Evolutionary conservation across 2,113 vertebrate species (phyloP).

Genomic region (Rhipidura dahli): DNA sequence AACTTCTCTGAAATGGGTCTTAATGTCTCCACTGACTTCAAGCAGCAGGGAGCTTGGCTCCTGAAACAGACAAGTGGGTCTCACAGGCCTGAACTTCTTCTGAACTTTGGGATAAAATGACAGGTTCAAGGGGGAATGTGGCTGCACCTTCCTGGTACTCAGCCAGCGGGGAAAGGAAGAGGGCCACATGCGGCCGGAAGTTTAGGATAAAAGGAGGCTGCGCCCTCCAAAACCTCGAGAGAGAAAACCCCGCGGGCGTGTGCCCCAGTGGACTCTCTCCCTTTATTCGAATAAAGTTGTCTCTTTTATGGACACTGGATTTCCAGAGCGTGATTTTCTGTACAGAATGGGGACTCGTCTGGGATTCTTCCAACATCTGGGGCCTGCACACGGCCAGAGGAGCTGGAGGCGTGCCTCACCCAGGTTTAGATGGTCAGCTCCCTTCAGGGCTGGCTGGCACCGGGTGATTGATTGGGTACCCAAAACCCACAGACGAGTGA

Average conservation of each 20-base stretch:
- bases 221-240: fast-evolving
- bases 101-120: background rate
- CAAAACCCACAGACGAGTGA: background rate
- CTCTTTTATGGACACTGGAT: background rate
- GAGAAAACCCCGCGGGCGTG: fast-evolving
- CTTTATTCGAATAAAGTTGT: background rate
- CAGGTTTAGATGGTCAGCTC: background rate
- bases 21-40: background rate
- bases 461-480: background rate
- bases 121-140: background rate
- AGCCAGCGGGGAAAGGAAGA: background rate
- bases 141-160: background rate
- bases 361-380: background rate
- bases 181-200: fast-evolving
- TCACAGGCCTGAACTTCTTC: background rate
- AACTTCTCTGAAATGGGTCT: background rate
- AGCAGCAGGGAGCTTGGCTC: background rate
- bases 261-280: no score
- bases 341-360: background rate
- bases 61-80: background rate
- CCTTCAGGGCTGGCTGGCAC: background rate
- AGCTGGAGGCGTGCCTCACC: background rate
- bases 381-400: background rate
- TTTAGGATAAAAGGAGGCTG: background rate
- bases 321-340: fast-evolving